A percentile compares a stretch with the other conserved stretches of the same genome.
phyloP scores from a whole-genome alignment of 1,140 invertebrate species.

The Zelostemma sp. region DNA sequence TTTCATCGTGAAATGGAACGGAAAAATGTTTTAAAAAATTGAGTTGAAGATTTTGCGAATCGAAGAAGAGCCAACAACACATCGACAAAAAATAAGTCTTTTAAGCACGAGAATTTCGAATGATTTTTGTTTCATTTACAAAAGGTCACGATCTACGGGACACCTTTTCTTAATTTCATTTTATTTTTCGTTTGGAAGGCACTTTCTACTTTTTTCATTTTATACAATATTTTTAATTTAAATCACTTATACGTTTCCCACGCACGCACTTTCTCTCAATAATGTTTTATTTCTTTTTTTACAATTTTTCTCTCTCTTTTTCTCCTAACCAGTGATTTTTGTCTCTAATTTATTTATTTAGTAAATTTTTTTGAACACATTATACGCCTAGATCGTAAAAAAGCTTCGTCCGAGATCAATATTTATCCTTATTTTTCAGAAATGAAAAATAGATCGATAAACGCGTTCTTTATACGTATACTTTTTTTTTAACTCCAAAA shows the following conservation, averaged over 20 bases:
- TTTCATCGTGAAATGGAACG: background rate
- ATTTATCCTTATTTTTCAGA: constrained; percentile 42
- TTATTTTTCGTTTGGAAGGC: constrained; percentile 68
- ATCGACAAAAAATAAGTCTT: constrained; percentile 51
- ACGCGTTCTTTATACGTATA: constrained; percentile 32
- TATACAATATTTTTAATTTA: constrained; percentile 66
- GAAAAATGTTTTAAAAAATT: background rate
- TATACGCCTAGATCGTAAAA: constrained; percentile 62
- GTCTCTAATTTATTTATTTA: constrained; percentile 46
- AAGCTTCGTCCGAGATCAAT: constrained; percentile 55
- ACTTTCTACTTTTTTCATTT: constrained; percentile 71
- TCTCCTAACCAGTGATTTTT: constrained; percentile 33
- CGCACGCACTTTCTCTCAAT: constrained; percentile 29
- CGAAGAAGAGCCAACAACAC: constrained; percentile 34
- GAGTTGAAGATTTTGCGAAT: too few species aligned
- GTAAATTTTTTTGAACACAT: constrained; percentile 58
- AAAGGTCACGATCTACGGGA: constrained; percentile 71
- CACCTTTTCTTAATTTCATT: constrained; percentile 65
- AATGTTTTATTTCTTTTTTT: constrained; percentile 15
- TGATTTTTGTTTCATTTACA: constrained; percentile 65
- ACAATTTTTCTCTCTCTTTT: constrained; percentile 10
- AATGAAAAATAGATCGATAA: constrained; percentile 48
- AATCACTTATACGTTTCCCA: constrained; percentile 43
- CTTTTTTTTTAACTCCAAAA: constrained; percentile 49
- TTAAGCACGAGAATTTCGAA: constrained; percentile 64